Conservation (phyloP, 2,888 invertebrate genomes). For the Zaprionus lineosus region DNA sequence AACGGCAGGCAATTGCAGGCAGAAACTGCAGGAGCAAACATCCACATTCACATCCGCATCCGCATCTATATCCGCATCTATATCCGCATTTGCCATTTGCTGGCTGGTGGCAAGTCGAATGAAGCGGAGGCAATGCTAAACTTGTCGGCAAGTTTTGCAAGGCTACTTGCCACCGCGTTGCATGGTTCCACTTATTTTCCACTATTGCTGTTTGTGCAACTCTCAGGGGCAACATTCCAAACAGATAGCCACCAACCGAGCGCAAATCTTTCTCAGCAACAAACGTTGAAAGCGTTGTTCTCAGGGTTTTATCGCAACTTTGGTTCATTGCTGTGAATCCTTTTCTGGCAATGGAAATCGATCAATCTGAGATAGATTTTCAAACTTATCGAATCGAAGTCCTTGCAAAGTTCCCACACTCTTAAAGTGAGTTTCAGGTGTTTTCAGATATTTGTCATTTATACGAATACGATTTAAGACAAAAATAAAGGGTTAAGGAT, state of each 20-base stretch:
- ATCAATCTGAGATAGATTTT: neutral
- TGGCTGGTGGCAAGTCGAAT: slow-evolving; percentile 13
- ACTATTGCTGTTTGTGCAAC: slow-evolving; percentile 23
- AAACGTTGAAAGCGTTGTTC: slow-evolving; percentile 14
- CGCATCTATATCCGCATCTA: no score
- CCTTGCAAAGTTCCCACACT: no score
- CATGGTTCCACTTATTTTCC: slow-evolving; percentile 29
- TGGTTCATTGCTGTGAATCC: slow-evolving; percentile 12
- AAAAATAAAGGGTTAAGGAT: no score
- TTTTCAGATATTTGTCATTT: no score
- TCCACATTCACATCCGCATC: no score
- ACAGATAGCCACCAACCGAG: slow-evolving; percentile 61
- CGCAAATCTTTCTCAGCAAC: slow-evolving; percentile 62
- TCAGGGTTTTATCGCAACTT: slow-evolving; percentile 10
- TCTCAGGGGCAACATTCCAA: slow-evolving; percentile 66
- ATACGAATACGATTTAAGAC: no score
- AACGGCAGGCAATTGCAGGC: slow-evolving; percentile 1
- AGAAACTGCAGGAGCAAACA: no score
- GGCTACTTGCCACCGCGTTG: slow-evolving; percentile 46
- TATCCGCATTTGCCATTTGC: slow-evolving; percentile 28
- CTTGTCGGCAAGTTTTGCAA: slow-evolving; percentile 61
- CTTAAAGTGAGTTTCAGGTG: no score
- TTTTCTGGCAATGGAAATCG: neutral
- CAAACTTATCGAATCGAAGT: no score
- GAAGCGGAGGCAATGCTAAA: slow-evolving; percentile 52